A percentile compares a stretch with the other conserved stretches of the same genome.
Conservation (phyloP, 2,113 vertebrate species). For the Steatornis caripensis region DNA sequence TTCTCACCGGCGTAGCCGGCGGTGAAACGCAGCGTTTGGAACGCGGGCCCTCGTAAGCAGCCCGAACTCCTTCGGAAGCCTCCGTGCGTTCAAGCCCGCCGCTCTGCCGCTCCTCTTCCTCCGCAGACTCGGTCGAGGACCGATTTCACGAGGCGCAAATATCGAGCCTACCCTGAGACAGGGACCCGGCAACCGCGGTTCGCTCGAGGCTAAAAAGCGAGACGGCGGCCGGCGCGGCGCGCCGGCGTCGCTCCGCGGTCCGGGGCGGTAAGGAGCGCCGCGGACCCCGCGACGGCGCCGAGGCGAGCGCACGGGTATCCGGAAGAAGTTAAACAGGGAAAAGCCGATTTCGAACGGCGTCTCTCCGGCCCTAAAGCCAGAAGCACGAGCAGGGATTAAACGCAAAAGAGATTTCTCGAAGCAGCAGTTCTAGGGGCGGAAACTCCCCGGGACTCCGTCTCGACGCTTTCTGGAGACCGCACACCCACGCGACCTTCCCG, state of each 20-base stretch:
- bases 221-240: accelerated
- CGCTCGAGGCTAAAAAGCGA: background rate
- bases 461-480: background rate
- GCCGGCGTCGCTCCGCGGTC: accelerated
- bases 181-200: background rate
- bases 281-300: accelerated
- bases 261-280: background rate
- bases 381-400: background rate
- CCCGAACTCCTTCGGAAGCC: background rate
- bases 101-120: background rate
- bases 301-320: background rate
- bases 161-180: background rate
- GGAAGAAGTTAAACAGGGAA: background rate
- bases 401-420: background rate
- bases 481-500: background rate
- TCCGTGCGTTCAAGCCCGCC: accelerated
- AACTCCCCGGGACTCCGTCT: background rate
- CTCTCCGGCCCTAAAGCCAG: background rate
- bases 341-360: background rate
- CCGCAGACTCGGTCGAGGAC: background rate
- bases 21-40: background rate
- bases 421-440: background rate
- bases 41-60: background rate
- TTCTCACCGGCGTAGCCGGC: background rate
- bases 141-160: background rate